Evolutionary conservation across 2,113 vertebrate species (phyloP).

Genomic region (Oryzias melastigma): DNA sequence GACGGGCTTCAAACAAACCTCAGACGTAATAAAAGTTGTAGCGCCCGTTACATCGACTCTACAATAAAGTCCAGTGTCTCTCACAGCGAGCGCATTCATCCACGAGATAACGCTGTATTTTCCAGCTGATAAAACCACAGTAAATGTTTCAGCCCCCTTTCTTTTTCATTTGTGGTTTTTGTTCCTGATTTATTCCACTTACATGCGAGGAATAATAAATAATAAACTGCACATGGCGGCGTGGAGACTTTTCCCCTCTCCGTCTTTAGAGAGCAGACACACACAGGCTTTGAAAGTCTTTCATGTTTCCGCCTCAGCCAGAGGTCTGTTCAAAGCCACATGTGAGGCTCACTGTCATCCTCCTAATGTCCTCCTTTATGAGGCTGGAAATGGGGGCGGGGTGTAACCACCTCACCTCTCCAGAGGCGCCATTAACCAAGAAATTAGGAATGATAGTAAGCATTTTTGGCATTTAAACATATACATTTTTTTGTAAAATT

Average conservation of each 20-base stretch:
- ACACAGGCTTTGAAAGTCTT: slow-evolving; percentile 27
- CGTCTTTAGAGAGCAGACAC: slow-evolving; percentile 3
- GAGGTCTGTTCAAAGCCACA: slow-evolving; percentile 44
- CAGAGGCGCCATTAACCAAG: slow-evolving; percentile 7
- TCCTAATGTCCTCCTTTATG: slow-evolving; percentile 35
- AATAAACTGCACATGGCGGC: too few species aligned
- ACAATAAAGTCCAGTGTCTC: not conserved
- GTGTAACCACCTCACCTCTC: slow-evolving; percentile 15
- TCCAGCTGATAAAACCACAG: not conserved
- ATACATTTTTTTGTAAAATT: slow-evolving; percentile 10
- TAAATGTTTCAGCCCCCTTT: slow-evolving; percentile 7
- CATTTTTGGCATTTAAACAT: slow-evolving; percentile 24
- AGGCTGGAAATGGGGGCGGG: slow-evolving; percentile 3
- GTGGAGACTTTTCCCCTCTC: too few species aligned
- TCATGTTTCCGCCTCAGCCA: slow-evolving; percentile 26
- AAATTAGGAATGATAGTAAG: slow-evolving; percentile 24
- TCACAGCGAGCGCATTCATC: not conserved
- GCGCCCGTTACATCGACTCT: not conserved
- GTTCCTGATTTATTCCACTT: too few species aligned
- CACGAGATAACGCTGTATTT: not conserved
- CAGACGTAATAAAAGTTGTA: not conserved
- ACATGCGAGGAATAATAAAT: too few species aligned
- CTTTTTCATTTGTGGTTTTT: not conserved
- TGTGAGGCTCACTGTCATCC: slow-evolving; percentile 40
- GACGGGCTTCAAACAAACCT: slow-evolving; percentile 13